Evolutionary conservation across 2,797 vertebrate species (phyloP).

Genomic region (Pithecia hirsuta): DNA sequence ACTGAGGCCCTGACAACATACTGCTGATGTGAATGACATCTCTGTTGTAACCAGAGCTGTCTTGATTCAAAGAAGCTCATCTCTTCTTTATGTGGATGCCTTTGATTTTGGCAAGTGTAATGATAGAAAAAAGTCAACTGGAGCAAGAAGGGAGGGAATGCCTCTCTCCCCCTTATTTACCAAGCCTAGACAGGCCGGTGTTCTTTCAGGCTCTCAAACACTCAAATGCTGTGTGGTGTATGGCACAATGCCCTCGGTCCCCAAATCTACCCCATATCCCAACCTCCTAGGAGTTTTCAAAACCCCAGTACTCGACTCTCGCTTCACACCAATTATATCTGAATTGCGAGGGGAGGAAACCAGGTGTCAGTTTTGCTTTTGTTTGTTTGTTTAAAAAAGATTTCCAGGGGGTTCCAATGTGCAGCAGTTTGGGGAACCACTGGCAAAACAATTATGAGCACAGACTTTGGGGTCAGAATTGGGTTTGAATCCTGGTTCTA

Average conservation of each 20-base stretch:
- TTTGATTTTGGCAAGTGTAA: slow-evolving; percentile 9
- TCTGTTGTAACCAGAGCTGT: neutral
- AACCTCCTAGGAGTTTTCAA: neutral
- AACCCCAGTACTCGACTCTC: neutral
- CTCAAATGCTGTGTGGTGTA: neutral
- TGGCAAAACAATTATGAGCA: neutral
- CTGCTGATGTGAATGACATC: neutral
- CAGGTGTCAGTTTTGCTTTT: neutral
- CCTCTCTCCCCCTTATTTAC: neutral
- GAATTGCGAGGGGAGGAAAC: neutral
- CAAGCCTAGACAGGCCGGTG: neutral
- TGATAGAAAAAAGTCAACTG: neutral
- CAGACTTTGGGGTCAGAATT: neutral
- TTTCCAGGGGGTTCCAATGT: neutral
- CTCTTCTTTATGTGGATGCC: neutral
- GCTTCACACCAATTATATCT: neutral
- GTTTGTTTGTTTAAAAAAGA: neutral
- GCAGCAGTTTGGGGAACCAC: neutral
- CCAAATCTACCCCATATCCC: neutral
- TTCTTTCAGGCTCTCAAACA: neutral
- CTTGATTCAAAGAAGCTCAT: neutral
- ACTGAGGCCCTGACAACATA: neutral
- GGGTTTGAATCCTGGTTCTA: neutral
- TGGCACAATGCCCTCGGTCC: neutral
- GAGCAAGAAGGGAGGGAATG: neutral